Base-by-base conservation (phyloP, 2,888 invertebrate genomes). In the Teleogryllus oceanicus region DNA sequence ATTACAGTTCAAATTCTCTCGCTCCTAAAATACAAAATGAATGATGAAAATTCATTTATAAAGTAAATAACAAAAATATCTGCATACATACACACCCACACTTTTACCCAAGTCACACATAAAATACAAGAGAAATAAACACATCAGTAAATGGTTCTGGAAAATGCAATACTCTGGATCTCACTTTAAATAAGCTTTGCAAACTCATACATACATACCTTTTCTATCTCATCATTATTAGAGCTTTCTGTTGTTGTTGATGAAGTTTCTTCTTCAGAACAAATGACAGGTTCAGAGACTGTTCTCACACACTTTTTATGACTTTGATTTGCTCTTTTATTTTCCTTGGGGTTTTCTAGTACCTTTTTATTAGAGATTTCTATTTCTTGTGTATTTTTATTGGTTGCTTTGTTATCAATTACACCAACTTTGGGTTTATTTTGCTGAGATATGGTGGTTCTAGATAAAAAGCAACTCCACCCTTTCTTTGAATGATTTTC, bases 171-270 rank as follows among this genome's bases (percentile, higher is more conserved):
- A 37, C 37, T 5, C 37, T 37, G 37, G 8, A 37, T 37, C 37
- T 37, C 37, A 37, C 37, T 37, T 62, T 62, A 62, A 62, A 13
- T 10, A 62, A 62, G 12, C 13, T 18, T 5, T 37, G 8, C 37
- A 37, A 37, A 37, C 8, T 1, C 37, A 37, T 37, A 37, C 37
- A 37, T n/a, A 62, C 62, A 80, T 82, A 87, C 87, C 85, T 88
- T 88, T 79, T 87, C 86, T 62, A 86, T 85, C 82, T 91, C 91
- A 81, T 92, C 92, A 80, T 91, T 90, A 83, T 89, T 89, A 77
- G 92, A 92, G 83, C 92, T 92, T 84, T 92, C 92, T 4, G 92
- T 92, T 11, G 92, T 92, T 2, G 92, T 92, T 0, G 93, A 93
- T 12, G 92, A 92, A 2, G 91, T 91, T 84, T 93, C 93, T 84